Evolutionary conservation across 2,888 invertebrate species (phyloP).

Genomic region (Oxyteleia sp.): DNA sequence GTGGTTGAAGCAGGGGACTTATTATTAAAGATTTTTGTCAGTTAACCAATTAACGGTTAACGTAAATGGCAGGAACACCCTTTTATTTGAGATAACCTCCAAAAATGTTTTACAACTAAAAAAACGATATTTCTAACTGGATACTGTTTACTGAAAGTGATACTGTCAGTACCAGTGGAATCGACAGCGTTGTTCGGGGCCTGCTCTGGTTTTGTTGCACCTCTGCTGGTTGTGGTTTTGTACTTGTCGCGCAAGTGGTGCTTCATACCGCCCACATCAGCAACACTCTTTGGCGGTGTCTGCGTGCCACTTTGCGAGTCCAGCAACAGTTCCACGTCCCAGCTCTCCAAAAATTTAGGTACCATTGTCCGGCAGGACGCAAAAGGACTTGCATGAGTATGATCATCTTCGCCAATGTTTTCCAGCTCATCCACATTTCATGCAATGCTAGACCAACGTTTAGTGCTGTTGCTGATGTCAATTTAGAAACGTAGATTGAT

Average conservation of each 20-base stretch:
- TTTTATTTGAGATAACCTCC: no score
- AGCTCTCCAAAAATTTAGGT: conserved; percentile 86
- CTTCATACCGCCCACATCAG: conserved; percentile 88
- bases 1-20: no score
- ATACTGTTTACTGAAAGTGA: conserved; percentile 40
- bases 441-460: conserved; percentile 35
- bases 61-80: no score
- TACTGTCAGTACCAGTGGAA: conserved; percentile 91
- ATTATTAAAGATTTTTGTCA: no score
- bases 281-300: conserved; percentile 87
- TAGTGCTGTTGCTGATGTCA: no score
- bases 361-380: conserved; percentile 53
- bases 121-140: not conserved
- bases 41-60: no score
- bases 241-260: conserved; percentile 95
- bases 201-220: conserved; percentile 94
- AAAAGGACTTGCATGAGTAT: conserved; percentile 61
- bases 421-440: conserved; percentile 21
- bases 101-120: no score
- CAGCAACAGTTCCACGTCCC: conserved; percentile 82
- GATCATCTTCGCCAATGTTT: conserved; percentile 50
- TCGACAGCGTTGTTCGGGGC: conserved; percentile 96
- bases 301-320: conserved; percentile 87
- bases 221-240: conserved; percentile 94
- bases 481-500: no score